Percentiles rank a stretch among this genome's conserved stretches.
Evolutionary conservation across 2,113 vertebrate species (phyloP).

Genomic region (Onychostoma macrolepis): DNA sequence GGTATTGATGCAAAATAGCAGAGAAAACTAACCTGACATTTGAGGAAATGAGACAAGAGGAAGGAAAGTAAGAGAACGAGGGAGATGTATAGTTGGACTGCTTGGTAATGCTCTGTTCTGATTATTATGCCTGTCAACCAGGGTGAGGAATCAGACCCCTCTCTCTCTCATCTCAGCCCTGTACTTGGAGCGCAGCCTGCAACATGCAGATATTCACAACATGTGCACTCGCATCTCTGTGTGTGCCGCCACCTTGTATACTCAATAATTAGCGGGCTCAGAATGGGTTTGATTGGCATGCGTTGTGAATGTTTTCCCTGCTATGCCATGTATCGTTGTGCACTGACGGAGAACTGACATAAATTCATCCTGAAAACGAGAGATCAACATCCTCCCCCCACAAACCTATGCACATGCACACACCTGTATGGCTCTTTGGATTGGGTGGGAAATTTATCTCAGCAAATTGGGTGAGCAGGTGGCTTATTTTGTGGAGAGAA

Average conservation of each 20-base stretch:
- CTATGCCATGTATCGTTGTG: conserved; percentile 16
- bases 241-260: conserved; percentile 45
- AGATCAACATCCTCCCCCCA: neutral
- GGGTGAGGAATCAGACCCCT: conserved; percentile 67
- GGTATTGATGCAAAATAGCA: neutral
- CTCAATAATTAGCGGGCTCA: conserved; percentile 36
- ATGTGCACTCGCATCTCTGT: conserved; percentile 39
- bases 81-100: conserved; percentile 17
- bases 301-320: conserved; percentile 15
- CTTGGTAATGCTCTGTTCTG: conserved; percentile 53
- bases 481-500: conserved; percentile 59
- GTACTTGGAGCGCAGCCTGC: conserved; percentile 66
- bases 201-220: conserved; percentile 39
- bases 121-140: conserved; percentile 77
- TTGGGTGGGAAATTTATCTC: conserved; percentile 55
- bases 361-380: conserved; percentile 29
- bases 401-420: conserved; percentile 21
- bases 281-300: conserved; percentile 26
- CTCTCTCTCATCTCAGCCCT: conserved; percentile 50
- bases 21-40: neutral
- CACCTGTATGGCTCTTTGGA: conserved; percentile 49
- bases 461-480: conserved; percentile 64
- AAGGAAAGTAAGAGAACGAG: conserved; percentile 13
- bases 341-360: conserved; percentile 27
- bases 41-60: conserved; percentile 13